Evolutionary conservation across 2,888 invertebrate species (phyloP), one percentile per base, ranked within the genome.

Genomic region (Rhingia campestris): DNA sequence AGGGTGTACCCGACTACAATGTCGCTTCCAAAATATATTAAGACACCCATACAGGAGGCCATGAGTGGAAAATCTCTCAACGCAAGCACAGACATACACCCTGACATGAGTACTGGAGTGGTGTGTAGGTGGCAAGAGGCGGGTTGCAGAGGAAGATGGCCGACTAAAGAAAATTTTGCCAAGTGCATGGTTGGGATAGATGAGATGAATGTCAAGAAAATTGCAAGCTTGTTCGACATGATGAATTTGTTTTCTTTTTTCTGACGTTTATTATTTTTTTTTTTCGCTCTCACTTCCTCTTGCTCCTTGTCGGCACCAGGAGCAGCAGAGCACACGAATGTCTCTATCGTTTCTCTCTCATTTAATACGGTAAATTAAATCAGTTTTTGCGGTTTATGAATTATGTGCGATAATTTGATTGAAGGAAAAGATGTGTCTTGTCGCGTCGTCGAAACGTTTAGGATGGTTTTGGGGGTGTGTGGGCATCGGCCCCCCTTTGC

Each of bases 321-420:
- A n/a, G 22, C 22, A 22, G 32, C 6, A 10, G 22, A 12, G 32
- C 41, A 32, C 51, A 53, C 2, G 4, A 10, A 6, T 6, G 39
- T n/a, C 9, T 47, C 59, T 37, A 39, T 47, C 53, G 47, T 37
- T 49, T 39, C 33, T 10, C 56, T 51, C 45, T 14, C 53, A 22
- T 45, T 74, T 74, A 41, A 49, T 64, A 70, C 75, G 81, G 51
- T 81, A 35, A 81, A 81, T 81, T 76, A 76, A 72, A 70, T 66
- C 66, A 74, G 47, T 66, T 81, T 66, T 81, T 76, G 70, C 70
- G 75, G 76, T 66, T 59, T 72, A 66, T 72, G 61, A 81, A 72
- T 81, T 72, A 81, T 70, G 75, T 58, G 75, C 67, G 75, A 64
- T 75, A 81, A 81, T 81, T 75, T 81, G 69, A 70, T 75, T 75